A percentile compares a stretch with the other conserved stretches of the same genome.
phyloP scores from a whole-genome alignment of 1,140 invertebrate genomes.

The Adoxophyes honmai region DNA sequence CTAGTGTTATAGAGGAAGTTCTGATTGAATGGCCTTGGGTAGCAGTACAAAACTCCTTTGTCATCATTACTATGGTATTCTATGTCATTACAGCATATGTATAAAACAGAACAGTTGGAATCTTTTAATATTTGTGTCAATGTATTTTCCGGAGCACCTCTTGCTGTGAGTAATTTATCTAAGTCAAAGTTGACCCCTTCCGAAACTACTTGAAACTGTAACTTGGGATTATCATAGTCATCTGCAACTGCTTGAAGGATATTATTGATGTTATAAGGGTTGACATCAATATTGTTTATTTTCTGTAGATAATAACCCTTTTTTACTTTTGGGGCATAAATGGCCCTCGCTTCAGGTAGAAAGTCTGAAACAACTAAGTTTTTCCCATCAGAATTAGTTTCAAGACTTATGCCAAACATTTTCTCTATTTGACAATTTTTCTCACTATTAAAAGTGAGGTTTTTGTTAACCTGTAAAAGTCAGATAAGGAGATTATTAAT shows the following conservation, averaged over 20 bases:
- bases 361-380: conserved; percentile 83
- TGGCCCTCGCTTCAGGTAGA: conserved; percentile 80
- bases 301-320: conserved; percentile 83
- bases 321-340: conserved; percentile 81
- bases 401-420: conserved; percentile 81
- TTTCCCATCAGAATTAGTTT: conserved; percentile 80
- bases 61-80: conserved; percentile 80
- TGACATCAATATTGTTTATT: conserved; percentile 81
- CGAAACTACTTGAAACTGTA: conserved; percentile 52
- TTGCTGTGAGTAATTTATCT: conserved; percentile 61
- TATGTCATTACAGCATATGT: conserved; percentile 79
- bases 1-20: conserved; percentile 79
- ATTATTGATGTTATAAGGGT: conserved; percentile 69
- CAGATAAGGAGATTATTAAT: conserved; percentile 12
- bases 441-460: conserved; percentile 65
- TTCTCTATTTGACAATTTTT: conserved; percentile 77
- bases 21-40: conserved; percentile 80
- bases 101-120: conserved; percentile 79
- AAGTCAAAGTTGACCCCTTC: conserved; percentile 43
- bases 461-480: conserved; percentile 59
- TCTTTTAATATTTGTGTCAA: conserved; percentile 77
- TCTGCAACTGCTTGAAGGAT: conserved; percentile 80
- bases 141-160: conserved; percentile 73
- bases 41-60: conserved; percentile 82
- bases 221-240: conserved; percentile 50